A percentile compares a stretch with the other conserved stretches of the same genome.
phyloP scores from a whole-genome alignment of 2,113 vertebrate species.

The Canis aureus region DNA sequence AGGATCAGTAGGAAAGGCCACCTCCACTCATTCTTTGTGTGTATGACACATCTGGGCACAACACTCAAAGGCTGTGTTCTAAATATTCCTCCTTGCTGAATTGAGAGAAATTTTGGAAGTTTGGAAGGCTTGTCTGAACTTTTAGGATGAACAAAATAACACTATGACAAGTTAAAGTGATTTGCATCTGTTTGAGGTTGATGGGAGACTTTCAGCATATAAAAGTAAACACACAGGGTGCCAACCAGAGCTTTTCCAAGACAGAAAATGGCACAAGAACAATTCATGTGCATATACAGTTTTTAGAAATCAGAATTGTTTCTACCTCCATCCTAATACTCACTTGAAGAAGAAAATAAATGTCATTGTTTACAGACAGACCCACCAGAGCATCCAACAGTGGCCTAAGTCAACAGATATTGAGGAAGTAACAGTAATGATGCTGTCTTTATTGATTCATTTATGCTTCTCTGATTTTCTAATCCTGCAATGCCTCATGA shows the following conservation, averaged over 20 bases:
- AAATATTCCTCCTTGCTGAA: conserved; percentile 73
- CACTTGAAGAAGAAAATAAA: conserved; percentile 49
- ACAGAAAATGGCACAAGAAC: background rate
- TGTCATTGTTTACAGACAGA: conserved; percentile 3
- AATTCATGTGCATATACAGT: background rate
- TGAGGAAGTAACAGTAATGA: background rate
- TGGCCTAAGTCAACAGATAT: background rate
- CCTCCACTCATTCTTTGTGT: conserved; percentile 59
- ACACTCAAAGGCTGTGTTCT: conserved; percentile 58
- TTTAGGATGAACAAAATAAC: conserved; percentile 75
- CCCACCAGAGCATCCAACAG: background rate
- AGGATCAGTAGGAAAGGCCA: conserved; percentile 60
- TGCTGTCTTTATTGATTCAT: background rate
- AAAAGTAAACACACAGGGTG: conserved; percentile 31
- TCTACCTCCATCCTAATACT: background rate
- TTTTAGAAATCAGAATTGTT: background rate
- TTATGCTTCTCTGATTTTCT: background rate
- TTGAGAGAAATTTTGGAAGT: conserved; percentile 72
- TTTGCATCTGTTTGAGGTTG: conserved; percentile 75
- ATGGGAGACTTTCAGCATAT: conserved; percentile 61
- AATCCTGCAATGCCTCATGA: background rate
- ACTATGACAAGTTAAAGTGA: conserved; percentile 66
- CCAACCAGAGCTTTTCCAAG: conserved; percentile 71
- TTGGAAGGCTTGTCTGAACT: conserved; percentile 64
- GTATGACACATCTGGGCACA: conserved; percentile 76